phyloP scores from a whole-genome alignment of 2,888 invertebrate genomes.

The Bhutanitis thaidina region DNA sequence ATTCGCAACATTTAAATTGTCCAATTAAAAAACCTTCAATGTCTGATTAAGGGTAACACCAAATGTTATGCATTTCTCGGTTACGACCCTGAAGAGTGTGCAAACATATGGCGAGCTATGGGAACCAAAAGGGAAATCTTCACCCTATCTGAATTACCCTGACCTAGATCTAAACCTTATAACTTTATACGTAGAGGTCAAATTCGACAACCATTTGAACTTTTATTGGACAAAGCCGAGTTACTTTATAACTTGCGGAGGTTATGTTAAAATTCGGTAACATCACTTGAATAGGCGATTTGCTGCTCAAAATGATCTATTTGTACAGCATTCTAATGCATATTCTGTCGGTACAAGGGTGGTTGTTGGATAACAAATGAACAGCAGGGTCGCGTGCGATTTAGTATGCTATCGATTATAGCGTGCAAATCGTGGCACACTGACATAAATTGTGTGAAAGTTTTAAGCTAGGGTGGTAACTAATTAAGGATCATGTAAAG shows the following conservation, averaged over 20 bases:
- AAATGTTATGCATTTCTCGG: constrained; percentile 55
- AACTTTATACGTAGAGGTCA: constrained; percentile 12
- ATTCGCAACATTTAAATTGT: constrained; percentile 31
- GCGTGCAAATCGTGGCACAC: constrained; percentile 43
- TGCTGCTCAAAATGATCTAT: neutral
- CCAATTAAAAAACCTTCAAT: constrained; percentile 54
- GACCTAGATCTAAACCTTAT: constrained; percentile 17
- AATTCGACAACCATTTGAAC: neutral
- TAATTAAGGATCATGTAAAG: constrained; percentile 7
- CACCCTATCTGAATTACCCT: constrained; percentile 15
- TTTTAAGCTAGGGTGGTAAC: constrained; percentile 9
- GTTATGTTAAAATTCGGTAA: constrained; percentile 16
- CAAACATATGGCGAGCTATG: constrained; percentile 54
- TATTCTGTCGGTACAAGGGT: constrained; percentile 23
- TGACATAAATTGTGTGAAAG: constrained; percentile 38
- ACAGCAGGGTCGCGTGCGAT: constrained; percentile 35
- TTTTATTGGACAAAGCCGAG: constrained; percentile 1
- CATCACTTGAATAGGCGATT: constrained; percentile 9
- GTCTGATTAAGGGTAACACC: constrained; percentile 52
- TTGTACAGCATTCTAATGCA: constrained; percentile 14
- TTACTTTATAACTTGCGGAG: constrained; percentile 5
- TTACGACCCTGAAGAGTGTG: constrained; percentile 43
- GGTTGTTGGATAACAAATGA: constrained; percentile 14
- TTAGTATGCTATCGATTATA: constrained; percentile 43
- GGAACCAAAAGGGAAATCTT: constrained; percentile 26